Conservation (phyloP, 1,140 invertebrate genomes). For the Leptinotarsa texana region DNA sequence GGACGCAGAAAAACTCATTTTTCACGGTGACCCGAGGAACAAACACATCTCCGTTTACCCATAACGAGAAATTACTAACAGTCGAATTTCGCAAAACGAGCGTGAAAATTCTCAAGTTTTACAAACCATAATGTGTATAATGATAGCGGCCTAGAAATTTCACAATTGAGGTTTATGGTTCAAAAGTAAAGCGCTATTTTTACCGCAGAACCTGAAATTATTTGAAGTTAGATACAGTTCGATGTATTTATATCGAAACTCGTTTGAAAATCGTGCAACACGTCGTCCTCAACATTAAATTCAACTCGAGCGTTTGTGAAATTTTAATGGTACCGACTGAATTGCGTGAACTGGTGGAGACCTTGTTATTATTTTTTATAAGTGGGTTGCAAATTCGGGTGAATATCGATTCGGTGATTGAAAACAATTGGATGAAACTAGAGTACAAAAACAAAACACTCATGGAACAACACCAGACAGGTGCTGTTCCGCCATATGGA, state of each 20-base stretch:
- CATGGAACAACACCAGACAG: no score
- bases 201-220: conserved; percentile 2
- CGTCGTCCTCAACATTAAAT: conserved; percentile 2
- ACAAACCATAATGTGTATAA: neutral
- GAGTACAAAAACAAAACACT: no score
- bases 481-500: no score
- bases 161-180: conserved; percentile 8
- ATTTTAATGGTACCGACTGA: neutral
- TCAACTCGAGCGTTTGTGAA: neutral
- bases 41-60: neutral
- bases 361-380: no score
- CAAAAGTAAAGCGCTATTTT: neutral
- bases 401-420: no score
- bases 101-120: neutral
- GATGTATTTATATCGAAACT: conserved; percentile 1
- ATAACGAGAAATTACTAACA: conserved; percentile 2
- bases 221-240: neutral
- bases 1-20: no score
- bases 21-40: no score
- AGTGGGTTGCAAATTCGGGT: no score
- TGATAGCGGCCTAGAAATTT: neutral
- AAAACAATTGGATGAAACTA: no score
- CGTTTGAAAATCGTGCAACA: conserved; percentile 2
- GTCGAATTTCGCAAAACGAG: neutral
- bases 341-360: neutral